These are phyloP conservation scores for Ptilorrhoa leucosticta DNA, from an alignment of 2,113 vertebrate genomes.

Conservation along the genomic window DNA sequence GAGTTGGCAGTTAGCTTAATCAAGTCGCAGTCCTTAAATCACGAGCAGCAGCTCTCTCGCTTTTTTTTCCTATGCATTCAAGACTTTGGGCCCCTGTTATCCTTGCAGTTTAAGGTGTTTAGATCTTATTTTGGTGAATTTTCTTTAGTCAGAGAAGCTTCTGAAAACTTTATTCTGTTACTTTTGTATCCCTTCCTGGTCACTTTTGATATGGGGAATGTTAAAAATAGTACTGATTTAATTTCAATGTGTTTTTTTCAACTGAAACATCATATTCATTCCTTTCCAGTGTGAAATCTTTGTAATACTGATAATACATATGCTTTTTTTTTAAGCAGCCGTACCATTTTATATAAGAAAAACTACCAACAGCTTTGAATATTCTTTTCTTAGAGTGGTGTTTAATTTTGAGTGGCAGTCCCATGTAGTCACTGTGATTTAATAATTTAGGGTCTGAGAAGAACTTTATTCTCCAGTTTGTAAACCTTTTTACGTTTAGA, in stretches of 20 bases:
- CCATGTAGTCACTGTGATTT: not conserved
- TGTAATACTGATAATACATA: not conserved
- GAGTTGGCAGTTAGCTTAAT: not conserved
- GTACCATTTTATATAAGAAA: not conserved
- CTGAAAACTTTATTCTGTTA: not conserved
- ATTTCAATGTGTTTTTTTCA: not conserved
- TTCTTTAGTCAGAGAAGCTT: not conserved
- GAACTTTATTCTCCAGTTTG: not conserved
- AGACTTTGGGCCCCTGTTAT: not conserved
- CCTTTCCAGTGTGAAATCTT: not conserved
- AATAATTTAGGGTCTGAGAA: not conserved
- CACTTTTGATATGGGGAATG: accelerated
- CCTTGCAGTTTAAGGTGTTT: not conserved
- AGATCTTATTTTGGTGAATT: not conserved
- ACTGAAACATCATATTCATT: accelerated
- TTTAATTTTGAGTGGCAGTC: not conserved
- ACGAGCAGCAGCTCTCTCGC: no score
- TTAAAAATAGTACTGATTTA: not conserved
- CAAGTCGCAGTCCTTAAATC: not conserved
- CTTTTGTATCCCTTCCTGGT: not conserved
- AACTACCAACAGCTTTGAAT: not conserved
- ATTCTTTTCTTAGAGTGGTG: not conserved
- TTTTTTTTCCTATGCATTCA: not conserved
- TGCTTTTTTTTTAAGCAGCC: not conserved
- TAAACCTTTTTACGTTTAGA: accelerated